Evolutionary conservation across 2,888 invertebrate genomes (phyloP).

Genomic region (Sinodicranocentrus sp.): DNA sequence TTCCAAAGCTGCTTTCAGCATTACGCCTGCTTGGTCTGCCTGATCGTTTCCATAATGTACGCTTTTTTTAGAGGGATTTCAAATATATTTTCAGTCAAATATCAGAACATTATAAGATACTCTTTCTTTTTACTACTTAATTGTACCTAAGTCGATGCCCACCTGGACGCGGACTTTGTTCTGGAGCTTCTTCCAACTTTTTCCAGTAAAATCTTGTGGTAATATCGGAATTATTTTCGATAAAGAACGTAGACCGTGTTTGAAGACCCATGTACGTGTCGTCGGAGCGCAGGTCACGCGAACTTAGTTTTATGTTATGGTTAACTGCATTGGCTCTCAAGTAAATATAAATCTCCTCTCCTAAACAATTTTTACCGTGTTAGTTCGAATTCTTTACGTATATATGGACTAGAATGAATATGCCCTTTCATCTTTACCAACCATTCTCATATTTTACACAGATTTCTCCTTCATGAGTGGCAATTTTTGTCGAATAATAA

Average conservation of each 20-base stretch:
- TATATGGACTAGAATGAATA: constrained; percentile 13
- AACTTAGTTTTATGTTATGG: constrained; percentile 42
- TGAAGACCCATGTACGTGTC: constrained; percentile 68
- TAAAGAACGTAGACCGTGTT: constrained; percentile 39
- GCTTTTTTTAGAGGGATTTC: no score
- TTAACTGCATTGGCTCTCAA: constrained; percentile 56
- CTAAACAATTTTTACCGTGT: constrained; percentile 28
- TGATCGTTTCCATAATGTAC: neutral
- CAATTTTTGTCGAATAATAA: constrained; percentile 51
- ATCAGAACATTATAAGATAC: no score
- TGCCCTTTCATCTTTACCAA: no score
- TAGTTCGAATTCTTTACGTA: constrained; percentile 9
- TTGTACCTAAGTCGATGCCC: no score
- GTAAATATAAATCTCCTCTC: constrained; percentile 59
- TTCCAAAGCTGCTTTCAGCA: neutral
- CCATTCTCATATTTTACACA: constrained; percentile 73
- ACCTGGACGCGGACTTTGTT: no score
- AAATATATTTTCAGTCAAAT: no score
- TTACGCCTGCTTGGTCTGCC: neutral
- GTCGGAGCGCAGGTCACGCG: constrained; percentile 44
- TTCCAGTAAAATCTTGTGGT: constrained; percentile 67
- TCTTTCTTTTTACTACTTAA: no score
- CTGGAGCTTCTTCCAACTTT: constrained; percentile 11
- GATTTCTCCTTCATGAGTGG: constrained; percentile 64
- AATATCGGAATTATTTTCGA: constrained; percentile 65